Base-by-base conservation (phyloP, 2,888 invertebrate genomes). In the Frankliniella fusca region DNA sequence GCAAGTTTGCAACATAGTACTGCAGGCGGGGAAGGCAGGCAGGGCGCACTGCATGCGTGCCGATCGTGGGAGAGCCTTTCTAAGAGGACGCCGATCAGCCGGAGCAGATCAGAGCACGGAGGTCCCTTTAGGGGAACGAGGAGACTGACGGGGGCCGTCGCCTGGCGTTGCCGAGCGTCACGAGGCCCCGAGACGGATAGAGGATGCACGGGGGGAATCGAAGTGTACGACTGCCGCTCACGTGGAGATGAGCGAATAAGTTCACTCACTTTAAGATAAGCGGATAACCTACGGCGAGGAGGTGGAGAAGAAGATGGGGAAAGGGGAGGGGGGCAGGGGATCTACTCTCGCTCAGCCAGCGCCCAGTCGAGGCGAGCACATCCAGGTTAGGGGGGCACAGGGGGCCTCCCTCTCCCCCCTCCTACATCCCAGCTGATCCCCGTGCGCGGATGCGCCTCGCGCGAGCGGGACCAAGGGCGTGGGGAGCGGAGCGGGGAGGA, bases 331-430 rank as follows among this genome's bases (percentile, higher is more conserved):
- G 54, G 15, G 54, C 54, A 54, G 54, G 38, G 38, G 38, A 38
- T 61, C 61, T 54, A 12, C 54, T 54, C 54, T 54, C 61, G 15
- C 61, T 61, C 61, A 61, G 61, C n/a, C 61, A 70, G 70, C 70
- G 70, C 70, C 70, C 70, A 23, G 70, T n/a, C 70, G 70, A 27
- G 23, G 23, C 27, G 70, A 9, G 11, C 70, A 76, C 70, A 76
- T 76, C 70, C 70, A 76, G 70, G 70, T 76, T 76, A 76, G 23
- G 23, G 70, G 70, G 70, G 70, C 70, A 76, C 11, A 76, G 27
- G 23, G 12, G 27, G 70, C 27, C 23, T 7, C 70, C n/a, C 20
- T 7, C 70, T n/a, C 65, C 20, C 20, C 65, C 65, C 70, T 11
- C n/a, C 23, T 3, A n/a, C 70, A 20, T 23, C 70, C 23, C 70